Evolutionary conservation across 2,888 invertebrate species (phyloP).

Genomic region (Cephus spinipes): DNA sequence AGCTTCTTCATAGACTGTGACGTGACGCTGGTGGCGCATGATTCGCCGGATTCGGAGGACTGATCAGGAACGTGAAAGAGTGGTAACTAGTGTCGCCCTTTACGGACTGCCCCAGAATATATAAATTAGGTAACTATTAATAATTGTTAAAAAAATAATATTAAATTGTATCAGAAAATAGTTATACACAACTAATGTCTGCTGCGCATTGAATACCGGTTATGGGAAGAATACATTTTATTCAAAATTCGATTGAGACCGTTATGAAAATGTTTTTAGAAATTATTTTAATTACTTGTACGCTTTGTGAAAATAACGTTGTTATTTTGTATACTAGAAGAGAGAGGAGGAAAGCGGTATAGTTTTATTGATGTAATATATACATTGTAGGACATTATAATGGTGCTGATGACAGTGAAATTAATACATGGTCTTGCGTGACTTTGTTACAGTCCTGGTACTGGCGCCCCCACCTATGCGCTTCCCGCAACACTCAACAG

Average conservation of each 20-base stretch:
- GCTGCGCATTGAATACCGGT: not conserved
- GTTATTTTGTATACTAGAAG: not conserved
- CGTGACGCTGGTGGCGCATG: slow-evolving; percentile 40
- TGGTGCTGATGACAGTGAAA: not conserved
- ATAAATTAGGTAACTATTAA: not conserved
- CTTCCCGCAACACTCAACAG: slow-evolving; percentile 53
- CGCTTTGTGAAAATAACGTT: not conserved
- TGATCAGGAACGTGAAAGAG: slow-evolving; percentile 26
- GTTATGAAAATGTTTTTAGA: not conserved
- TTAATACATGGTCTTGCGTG: not conserved
- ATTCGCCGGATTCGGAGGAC: slow-evolving; percentile 41
- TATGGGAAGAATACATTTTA: not conserved
- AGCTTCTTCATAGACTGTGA: slow-evolving; percentile 40
- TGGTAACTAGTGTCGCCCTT: not conserved
- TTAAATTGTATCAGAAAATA: not conserved
- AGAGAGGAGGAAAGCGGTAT: not conserved
- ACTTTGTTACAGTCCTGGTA: slow-evolving; percentile 2
- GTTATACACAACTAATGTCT: not conserved
- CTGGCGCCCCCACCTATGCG: slow-evolving; percentile 15
- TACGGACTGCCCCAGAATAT: not conserved
- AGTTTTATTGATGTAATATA: not conserved
- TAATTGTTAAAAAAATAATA: not conserved
- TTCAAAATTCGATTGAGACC: not conserved
- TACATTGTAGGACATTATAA: not conserved
- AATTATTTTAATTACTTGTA: not conserved